Conservation (phyloP, 2,797 vertebrate genomes). For the Gila robusta region DNA sequence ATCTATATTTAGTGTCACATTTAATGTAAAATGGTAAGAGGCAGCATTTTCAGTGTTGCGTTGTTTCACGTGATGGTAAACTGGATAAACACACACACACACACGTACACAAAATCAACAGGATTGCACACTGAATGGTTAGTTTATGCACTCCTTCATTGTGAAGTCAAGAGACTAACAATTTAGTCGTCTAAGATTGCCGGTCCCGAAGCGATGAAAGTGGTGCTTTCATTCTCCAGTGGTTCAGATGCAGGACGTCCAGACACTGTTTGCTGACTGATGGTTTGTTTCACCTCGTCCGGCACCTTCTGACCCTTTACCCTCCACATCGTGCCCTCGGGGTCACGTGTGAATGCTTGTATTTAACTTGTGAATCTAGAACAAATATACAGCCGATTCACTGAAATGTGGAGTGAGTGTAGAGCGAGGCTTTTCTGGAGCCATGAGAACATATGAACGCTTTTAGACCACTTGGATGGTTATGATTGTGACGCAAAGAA, state of each 20-base stretch:
- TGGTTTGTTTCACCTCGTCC: constrained; percentile 51
- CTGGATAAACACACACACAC: constrained; percentile 5
- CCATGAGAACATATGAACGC: neutral
- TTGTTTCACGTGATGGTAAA: constrained; percentile 2
- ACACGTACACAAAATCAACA: constrained; percentile 7
- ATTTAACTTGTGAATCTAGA: constrained; percentile 63
- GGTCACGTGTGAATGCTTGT: constrained; percentile 64
- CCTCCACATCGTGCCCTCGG: constrained; percentile 49
- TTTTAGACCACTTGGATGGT: neutral
- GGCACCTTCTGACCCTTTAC: constrained; percentile 23
- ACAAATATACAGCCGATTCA: constrained; percentile 63
- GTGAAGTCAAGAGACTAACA: constrained; percentile 20
- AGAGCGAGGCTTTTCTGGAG: constrained; percentile 5
- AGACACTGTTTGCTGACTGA: constrained; percentile 55
- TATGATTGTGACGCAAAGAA: neutral
- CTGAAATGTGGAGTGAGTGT: constrained; percentile 48
- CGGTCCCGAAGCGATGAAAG: constrained; percentile 44
- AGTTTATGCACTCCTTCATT: constrained; percentile 13
- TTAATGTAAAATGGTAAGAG: neutral
- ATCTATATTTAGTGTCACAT: constrained; percentile 3
- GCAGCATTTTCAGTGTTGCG: neutral
- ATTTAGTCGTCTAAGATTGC: constrained; percentile 13
- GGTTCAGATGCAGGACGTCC: constrained; percentile 23
- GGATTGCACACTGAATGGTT: neutral
- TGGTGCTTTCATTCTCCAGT: constrained; percentile 50